A percentile compares a stretch with the other conserved stretches of the same genome.
These are phyloP conservation scores for Benthosema pterotum DNA, from an alignment of 2,797 vertebrate genomes.

Conservation along the genomic window DNA sequence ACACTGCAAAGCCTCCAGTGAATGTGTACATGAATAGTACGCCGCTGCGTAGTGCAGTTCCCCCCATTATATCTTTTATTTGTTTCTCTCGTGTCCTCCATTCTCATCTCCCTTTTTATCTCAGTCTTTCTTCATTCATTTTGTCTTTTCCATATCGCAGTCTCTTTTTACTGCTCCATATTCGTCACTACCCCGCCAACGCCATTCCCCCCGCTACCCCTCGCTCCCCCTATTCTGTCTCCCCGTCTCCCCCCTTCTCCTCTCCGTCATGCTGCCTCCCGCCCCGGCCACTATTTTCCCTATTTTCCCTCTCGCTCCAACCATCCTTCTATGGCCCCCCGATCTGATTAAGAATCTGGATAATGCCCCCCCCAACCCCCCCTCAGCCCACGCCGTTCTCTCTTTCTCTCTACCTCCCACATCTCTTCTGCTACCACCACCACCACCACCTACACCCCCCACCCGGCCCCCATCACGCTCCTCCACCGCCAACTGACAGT, in stretches of 20 bases:
- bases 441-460: slow-evolving; percentile 47
- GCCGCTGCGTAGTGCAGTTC: no score
- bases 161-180: slow-evolving; percentile 1
- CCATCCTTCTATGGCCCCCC: slow-evolving; percentile 20
- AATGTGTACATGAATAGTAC: no score
- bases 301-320: not conserved
- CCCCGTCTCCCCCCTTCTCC: not conserved
- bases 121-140: not conserved
- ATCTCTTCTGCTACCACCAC: slow-evolving; percentile 16
- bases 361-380: slow-evolving; percentile 28
- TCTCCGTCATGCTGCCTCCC: not conserved
- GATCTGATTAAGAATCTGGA: slow-evolving; percentile 61
- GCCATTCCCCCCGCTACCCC: no score
- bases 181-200: no score
- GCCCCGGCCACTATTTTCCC: not conserved
- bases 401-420: not conserved
- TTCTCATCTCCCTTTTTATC: no score
- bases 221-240: not conserved
- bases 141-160: not conserved
- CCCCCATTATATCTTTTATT: no score
- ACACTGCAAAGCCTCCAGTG: slow-evolving; percentile 20
- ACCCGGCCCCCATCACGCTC: slow-evolving; percentile 77
- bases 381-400: not conserved
- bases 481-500: slow-evolving; percentile 86
- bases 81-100: not conserved